Evolutionary conservation across 2,113 vertebrate species (phyloP).

Genomic region (Motacilla tschutschensis): DNA sequence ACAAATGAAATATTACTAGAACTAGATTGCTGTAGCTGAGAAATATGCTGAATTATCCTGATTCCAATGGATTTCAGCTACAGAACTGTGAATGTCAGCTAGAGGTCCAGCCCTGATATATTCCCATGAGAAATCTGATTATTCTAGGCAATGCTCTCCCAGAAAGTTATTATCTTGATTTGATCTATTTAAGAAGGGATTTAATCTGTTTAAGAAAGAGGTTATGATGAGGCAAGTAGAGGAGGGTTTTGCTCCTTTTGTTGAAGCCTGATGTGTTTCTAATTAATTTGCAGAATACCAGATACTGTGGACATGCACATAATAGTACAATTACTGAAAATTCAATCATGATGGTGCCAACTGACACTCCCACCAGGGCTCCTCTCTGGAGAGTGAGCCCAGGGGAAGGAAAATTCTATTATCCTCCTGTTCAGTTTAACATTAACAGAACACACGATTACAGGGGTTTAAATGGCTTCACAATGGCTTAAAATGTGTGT

Average conservation of each 20-base stretch:
- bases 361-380: background rate
- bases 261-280: slow-evolving; percentile 19
- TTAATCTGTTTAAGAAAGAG: slow-evolving; percentile 32
- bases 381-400: background rate
- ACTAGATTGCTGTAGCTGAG: background rate
- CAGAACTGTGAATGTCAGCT: slow-evolving; percentile 10
- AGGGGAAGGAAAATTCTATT: background rate
- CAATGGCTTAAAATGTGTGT: background rate
- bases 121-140: slow-evolving; percentile 38
- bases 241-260: background rate
- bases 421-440: background rate
- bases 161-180: slow-evolving; percentile 41
- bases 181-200: slow-evolving; percentile 33
- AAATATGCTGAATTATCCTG: background rate
- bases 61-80: background rate
- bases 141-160: background rate
- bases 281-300: slow-evolving; percentile 16
- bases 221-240: slow-evolving; percentile 1
- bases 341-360: background rate
- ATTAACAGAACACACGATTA: background rate
- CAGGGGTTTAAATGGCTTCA: background rate
- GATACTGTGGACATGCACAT: background rate
- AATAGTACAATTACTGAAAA: slow-evolving; percentile 26
- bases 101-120: background rate
- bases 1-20: background rate